phyloP scores from a whole-genome alignment of 1,140 invertebrate species.

The Zophobas morio region DNA sequence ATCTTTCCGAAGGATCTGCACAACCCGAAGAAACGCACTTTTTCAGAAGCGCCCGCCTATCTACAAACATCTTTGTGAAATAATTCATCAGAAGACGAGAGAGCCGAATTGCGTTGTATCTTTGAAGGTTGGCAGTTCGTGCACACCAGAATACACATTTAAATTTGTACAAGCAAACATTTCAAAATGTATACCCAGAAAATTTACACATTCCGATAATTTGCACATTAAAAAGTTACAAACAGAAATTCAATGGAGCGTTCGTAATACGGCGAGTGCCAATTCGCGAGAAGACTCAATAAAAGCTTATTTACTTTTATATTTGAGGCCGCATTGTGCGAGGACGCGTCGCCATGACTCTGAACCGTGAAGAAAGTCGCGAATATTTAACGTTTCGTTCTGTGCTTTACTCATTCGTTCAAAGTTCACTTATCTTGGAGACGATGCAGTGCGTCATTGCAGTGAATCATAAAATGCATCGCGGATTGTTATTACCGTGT shows the following conservation, averaged over 20 bases:
- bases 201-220: constrained; percentile 47
- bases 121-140: constrained; percentile 47
- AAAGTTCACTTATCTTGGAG: constrained; percentile 4
- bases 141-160: constrained; percentile 47
- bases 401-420: neutral
- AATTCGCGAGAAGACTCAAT: neutral
- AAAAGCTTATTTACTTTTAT: constrained; percentile 12
- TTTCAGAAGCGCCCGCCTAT: too few species aligned
- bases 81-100: constrained; percentile 31
- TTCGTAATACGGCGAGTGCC: neutral
- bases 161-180: constrained; percentile 49
- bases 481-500: too few species aligned
- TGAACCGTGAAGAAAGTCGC: neutral
- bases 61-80: constrained; percentile 32
- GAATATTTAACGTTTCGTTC: neutral
- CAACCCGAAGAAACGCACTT: too few species aligned
- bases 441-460: neutral
- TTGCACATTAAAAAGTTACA: constrained; percentile 44
- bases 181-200: constrained; percentile 47
- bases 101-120: constrained; percentile 44
- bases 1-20: too few species aligned
- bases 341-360: too few species aligned
- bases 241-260: constrained; percentile 32
- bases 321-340: too few species aligned
- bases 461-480: constrained; percentile 18